Percentiles rank a stretch among this genome's conserved stretches.
Conservation (phyloP, 2,113 vertebrate species). For the Rissa tridactyla region DNA sequence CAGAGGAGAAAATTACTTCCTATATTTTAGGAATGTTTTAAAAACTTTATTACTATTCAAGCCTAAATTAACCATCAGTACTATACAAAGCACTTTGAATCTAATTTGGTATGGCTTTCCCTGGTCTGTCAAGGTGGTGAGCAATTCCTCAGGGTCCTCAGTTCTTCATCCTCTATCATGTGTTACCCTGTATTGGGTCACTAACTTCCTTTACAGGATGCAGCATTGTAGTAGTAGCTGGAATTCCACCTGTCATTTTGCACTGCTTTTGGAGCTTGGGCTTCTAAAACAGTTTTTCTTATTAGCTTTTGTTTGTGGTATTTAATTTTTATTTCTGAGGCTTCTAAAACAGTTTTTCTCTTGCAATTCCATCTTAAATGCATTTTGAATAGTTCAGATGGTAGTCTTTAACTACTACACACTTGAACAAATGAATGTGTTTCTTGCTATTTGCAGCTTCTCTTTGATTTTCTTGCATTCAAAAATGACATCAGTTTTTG, state of each 20-base stretch:
- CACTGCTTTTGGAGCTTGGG: background rate
- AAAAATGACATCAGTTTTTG: constrained; percentile 99
- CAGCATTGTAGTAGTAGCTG: background rate
- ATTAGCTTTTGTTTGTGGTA: background rate
- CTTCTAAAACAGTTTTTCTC: background rate
- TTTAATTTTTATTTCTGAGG: background rate
- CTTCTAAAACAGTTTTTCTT: background rate
- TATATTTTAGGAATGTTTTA: background rate
- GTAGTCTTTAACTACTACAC: background rate
- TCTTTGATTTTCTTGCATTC: constrained; percentile 98
- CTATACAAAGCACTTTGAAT: background rate
- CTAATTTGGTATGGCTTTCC: background rate
- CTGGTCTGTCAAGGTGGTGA: background rate
- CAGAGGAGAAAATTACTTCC: background rate
- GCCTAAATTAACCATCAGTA: background rate
- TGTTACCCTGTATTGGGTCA: background rate
- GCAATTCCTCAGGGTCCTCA: background rate
- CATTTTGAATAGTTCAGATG: background rate
- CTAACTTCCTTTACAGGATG: background rate
- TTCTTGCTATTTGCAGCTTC: constrained; percentile 78
- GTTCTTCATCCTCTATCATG: background rate
- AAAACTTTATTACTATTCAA: background rate
- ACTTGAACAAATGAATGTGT: background rate
- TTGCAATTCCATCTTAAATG: background rate
- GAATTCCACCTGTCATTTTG: background rate